Conservation (phyloP, 2,797 vertebrate species). For the Bovichtus diacanthus region DNA sequence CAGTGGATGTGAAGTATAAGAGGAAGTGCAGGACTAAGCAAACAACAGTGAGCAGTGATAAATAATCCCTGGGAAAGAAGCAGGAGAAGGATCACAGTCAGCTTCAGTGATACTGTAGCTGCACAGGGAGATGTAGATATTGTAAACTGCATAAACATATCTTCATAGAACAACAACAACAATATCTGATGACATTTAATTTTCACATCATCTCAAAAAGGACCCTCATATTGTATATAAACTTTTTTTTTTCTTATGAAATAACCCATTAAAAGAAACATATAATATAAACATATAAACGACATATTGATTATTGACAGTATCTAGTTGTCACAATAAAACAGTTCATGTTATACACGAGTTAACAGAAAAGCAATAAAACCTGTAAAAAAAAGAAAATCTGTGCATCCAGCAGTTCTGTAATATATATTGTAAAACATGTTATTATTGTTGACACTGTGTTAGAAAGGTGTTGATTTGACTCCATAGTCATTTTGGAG, state of each 20-base stretch:
- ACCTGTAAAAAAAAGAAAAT: too few relatives aligned
- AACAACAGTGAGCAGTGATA: conserved; percentile 15
- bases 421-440: neutral
- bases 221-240: neutral
- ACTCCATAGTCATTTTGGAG: neutral
- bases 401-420: neutral
- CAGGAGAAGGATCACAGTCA: neutral
- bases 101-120: neutral
- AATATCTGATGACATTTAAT: neutral
- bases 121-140: neutral
- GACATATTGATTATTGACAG: neutral
- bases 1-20: conserved; percentile 4
- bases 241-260: neutral
- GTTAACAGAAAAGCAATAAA: neutral
- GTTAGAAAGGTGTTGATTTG: neutral
- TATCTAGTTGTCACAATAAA: neutral
- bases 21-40: conserved; percentile 21
- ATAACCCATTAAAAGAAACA: neutral
- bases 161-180: neutral
- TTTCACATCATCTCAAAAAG: neutral
- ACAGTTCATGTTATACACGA: neutral
- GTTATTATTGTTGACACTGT: neutral
- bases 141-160: neutral
- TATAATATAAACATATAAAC: neutral
- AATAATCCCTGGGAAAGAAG: conserved; percentile 18